Percentiles rank a stretch among this genome's conserved stretches.
These are phyloP conservation scores for Pyxicephalus adspersus DNA, from an alignment of 2,113 vertebrate species.

Conservation along the genomic window DNA sequence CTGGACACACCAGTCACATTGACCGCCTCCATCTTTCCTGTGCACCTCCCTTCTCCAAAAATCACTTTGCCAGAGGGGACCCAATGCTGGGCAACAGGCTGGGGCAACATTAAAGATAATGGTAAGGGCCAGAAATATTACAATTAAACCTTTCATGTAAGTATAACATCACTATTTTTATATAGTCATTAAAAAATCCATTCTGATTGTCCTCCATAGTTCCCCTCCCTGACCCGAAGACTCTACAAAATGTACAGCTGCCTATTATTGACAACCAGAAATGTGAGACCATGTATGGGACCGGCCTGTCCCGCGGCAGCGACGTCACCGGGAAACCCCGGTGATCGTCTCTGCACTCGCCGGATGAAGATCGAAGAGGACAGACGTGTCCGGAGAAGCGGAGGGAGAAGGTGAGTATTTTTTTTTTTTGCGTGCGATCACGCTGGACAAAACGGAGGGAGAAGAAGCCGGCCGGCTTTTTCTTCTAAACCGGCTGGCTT, in stretches of 20 bases:
- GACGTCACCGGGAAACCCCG: too few species aligned
- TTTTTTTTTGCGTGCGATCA: too few species aligned
- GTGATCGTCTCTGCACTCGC: too few species aligned
- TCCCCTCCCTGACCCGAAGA: slow-evolving; percentile 58
- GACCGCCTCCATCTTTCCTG: slow-evolving; percentile 59
- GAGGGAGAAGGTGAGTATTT: too few species aligned
- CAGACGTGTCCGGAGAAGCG: too few species aligned
- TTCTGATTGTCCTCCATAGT: background rate
- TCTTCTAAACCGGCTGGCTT: too few species aligned
- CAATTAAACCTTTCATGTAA: too few species aligned
- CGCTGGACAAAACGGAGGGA: too few species aligned
- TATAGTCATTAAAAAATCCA: too few species aligned
- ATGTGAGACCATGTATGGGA: slow-evolving; percentile 63
- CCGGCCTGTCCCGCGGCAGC: background rate
- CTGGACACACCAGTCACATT: slow-evolving; percentile 55
- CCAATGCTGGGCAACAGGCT: slow-evolving; percentile 68
- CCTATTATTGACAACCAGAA: slow-evolving; percentile 58
- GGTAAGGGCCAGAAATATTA: slow-evolving; percentile 45
- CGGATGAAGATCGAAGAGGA: too few species aligned
- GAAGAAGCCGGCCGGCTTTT: too few species aligned
- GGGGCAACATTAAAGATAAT: slow-evolving; percentile 63
- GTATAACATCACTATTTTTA: background rate
- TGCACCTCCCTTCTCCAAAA: slow-evolving; percentile 59
- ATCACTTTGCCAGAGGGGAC: background rate
- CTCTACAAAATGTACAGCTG: slow-evolving; percentile 65